Evolutionary conservation across 2,113 vertebrate species (phyloP).

Genomic region (Enhydra lutris): DNA sequence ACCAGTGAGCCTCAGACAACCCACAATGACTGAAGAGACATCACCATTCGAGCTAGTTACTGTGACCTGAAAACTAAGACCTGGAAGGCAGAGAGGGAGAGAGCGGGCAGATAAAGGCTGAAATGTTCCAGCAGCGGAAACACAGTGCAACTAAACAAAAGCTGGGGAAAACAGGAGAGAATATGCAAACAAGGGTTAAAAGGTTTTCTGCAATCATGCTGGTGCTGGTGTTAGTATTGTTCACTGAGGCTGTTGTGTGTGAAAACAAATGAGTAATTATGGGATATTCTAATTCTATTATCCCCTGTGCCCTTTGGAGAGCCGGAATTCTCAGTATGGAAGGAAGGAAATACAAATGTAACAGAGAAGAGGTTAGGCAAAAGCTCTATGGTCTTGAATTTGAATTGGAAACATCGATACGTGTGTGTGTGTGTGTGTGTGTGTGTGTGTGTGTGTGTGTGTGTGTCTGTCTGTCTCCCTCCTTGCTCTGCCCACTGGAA

Average conservation of each 20-base stretch:
- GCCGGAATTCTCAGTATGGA: not conserved
- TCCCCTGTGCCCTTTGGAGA: not conserved
- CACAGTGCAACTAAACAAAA: not conserved
- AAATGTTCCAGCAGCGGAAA: not conserved
- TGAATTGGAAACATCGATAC: not conserved
- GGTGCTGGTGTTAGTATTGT: not conserved
- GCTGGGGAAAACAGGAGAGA: not conserved
- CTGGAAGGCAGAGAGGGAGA: not conserved
- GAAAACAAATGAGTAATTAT: not conserved
- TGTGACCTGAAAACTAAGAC: not conserved
- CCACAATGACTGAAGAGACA: not conserved
- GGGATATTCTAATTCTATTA: constrained; percentile 1
- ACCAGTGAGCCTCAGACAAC: not conserved
- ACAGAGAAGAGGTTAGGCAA: not conserved
- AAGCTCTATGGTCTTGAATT: not conserved
- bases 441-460: not conserved
- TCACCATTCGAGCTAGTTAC: not conserved
- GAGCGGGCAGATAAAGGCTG: not conserved
- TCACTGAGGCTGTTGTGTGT: not conserved
- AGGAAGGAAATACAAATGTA: constrained; percentile 20
- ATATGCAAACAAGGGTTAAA: not conserved
- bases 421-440: not conserved
- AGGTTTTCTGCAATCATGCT: not conserved
- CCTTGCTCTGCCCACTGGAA: not conserved
- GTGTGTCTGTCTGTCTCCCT: not conserved